A percentile compares a stretch with the other conserved stretches of the same genome.
phyloP scores from a whole-genome alignment of 2,797 vertebrate species.

The Mustela erminea region DNA sequence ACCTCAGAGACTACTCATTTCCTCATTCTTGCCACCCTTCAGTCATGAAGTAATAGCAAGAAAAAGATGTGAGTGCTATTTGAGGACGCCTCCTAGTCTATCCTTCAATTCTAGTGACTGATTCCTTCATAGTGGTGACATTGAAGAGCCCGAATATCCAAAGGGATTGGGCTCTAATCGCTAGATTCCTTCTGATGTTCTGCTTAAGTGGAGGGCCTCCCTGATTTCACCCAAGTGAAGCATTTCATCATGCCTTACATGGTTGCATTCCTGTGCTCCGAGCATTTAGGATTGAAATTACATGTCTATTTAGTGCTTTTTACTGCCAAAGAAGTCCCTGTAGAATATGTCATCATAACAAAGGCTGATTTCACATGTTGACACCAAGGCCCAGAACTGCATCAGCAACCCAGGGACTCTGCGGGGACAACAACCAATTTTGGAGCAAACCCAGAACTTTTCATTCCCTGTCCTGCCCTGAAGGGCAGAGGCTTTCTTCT shows the following conservation, averaged over 20 bases:
- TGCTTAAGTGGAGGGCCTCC: not conserved
- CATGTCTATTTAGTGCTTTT: not conserved
- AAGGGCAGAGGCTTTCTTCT: not conserved
- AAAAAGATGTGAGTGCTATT: constrained; percentile 53
- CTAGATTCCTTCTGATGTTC: not conserved
- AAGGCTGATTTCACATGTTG: not conserved
- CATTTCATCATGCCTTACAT: not conserved
- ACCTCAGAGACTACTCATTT: constrained; percentile 73
- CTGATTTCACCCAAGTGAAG: constrained; percentile 40
- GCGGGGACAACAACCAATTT: not conserved
- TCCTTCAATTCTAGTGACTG: constrained; percentile 11
- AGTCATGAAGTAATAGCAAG: constrained; percentile 25
- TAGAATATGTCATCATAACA: not conserved
- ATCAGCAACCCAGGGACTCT: not conserved
- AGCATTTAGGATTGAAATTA: not conserved
- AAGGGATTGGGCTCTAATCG: not conserved
- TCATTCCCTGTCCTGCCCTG: not conserved
- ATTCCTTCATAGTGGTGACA: not conserved
- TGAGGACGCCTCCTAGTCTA: constrained; percentile 3
- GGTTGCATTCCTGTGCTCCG: not conserved
- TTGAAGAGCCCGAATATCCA: not conserved
- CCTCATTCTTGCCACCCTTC: constrained; percentile 74
- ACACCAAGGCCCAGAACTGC: not conserved
- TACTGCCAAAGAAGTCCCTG: not conserved
- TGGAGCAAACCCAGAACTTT: not conserved